Evolutionary conservation across 2,888 invertebrate species (phyloP), one percentile per base, ranked within the genome.

Genomic region (Microctonus aethiopoides): DNA sequence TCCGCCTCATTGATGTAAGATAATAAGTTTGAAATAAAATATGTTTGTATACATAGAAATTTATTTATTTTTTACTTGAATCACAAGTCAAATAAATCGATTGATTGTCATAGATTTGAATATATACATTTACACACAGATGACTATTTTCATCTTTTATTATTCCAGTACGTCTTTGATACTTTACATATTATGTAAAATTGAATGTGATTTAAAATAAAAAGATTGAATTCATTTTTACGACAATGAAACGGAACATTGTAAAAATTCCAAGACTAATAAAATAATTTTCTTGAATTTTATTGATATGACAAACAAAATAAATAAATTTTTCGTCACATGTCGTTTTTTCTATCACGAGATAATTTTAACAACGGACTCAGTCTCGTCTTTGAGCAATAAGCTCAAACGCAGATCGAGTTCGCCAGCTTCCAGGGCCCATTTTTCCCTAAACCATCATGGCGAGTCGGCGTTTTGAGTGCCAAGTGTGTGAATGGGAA

Each of bases 401-500:
- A 86, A 79, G 71, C 85, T 84, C 74, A 86, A 73, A 71, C 85
- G 77, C 69, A 86, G 82, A 71, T 86, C 86, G 75, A 86, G 86
- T 72, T 85, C 86, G 68, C 85, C 84, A 52, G 86, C 84, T 74
- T 86, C 85, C 67, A 86, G 82, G 77, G 86, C 85, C 86, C 86
- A 86, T 78, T 86, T 86, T 85, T 86, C 86, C 82, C 82, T 79
- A 73, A 86, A 79, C 85, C 85, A 86, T 87, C 87, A 88, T 81
- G 88, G 88, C 13, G 90, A 90, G 79, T 91, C 88, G 71, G 88
- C 88, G 79, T 90, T 90, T 22, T 90, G 93, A 26, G 91, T 91
- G 66, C 92, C 94, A 74, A 95, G 90, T 65, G 94, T 93, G 80
- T 94, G 93, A 85, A 95, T 94, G 39, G 95, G 95, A 87, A 95